Conservation (phyloP, 2,797 vertebrate species). For the Megaceryle alcyon region DNA sequence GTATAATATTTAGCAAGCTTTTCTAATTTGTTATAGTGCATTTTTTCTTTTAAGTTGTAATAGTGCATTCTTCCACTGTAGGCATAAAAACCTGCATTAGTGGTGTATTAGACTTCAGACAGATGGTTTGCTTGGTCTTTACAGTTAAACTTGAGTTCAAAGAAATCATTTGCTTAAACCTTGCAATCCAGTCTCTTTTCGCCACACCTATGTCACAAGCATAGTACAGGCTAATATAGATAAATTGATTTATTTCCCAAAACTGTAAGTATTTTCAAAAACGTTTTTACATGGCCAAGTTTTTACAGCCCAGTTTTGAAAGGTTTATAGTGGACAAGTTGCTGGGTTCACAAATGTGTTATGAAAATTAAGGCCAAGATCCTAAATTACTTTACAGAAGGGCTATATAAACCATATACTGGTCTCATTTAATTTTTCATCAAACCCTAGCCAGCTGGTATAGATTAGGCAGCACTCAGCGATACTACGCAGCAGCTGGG, state of each 20-base stretch:
- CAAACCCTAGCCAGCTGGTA: slow-evolving; percentile 39
- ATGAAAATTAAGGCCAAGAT: slow-evolving; percentile 2
- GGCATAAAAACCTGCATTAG: too few species aligned
- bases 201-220: background rate
- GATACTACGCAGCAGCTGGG: background rate
- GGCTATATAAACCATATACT: background rate
- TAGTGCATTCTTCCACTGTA: too few species aligned
- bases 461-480: slow-evolving; percentile 17
- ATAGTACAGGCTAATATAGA: background rate
- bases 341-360: background rate
- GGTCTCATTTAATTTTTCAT: slow-evolving; percentile 29
- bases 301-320: background rate
- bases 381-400: slow-evolving; percentile 28
- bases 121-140: too few species aligned
- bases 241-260: background rate
- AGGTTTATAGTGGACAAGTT: background rate
- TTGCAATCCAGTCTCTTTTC: too few species aligned
- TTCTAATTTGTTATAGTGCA: too few species aligned
- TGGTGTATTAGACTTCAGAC: too few species aligned
- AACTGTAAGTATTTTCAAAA: background rate
- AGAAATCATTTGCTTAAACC: too few species aligned
- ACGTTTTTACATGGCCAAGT: background rate
- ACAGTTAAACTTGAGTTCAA: too few species aligned
- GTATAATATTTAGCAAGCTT: too few species aligned
- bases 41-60: too few species aligned